Percentiles rank a stretch among this genome's conserved stretches.
phyloP scores from a whole-genome alignment of 2,888 invertebrate species.

The Charanyca ferruginea region DNA sequence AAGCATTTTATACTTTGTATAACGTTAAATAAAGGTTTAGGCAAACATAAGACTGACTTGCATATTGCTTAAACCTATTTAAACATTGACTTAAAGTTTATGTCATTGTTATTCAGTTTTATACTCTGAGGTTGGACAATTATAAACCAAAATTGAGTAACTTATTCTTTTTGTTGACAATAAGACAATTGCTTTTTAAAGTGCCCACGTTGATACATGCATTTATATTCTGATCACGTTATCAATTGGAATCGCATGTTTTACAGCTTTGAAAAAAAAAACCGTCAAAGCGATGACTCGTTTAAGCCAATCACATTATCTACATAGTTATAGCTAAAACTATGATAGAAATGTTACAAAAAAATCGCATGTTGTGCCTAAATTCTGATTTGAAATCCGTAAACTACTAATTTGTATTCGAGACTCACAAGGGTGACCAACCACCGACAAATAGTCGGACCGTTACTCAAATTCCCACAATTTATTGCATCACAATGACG shows the following conservation, averaged over 20 bases:
- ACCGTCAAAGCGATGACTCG: neutral
- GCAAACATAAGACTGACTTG: constrained; percentile 46
- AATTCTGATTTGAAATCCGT: constrained; percentile 20
- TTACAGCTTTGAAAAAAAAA: constrained; percentile 12
- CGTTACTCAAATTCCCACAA: constrained; percentile 56
- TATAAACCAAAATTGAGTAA: constrained; percentile 33
- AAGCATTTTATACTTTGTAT: constrained; percentile 71
- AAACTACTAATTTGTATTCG: constrained; percentile 33
- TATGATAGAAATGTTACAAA: neutral
- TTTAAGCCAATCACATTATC: neutral
- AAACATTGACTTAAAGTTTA: constrained; percentile 59
- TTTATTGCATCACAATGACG: constrained; percentile 68
- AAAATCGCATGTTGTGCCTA: neutral
- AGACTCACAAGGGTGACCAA: constrained; percentile 50
- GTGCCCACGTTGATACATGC: constrained; percentile 3
- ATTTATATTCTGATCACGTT: constrained; percentile 46
- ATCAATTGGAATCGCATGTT: constrained; percentile 41
- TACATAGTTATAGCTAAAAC: neutral
- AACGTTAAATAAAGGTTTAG: constrained; percentile 56
- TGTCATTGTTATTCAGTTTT: constrained; percentile 43
- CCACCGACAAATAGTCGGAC: constrained; percentile 39
- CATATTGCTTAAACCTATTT: constrained; percentile 52
- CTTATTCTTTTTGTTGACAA: constrained; percentile 36
- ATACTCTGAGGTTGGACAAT: constrained; percentile 28
- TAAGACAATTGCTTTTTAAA: constrained; percentile 47